phyloP scores from a whole-genome alignment of 2,888 invertebrate genomes.

The Apamea crenata region DNA sequence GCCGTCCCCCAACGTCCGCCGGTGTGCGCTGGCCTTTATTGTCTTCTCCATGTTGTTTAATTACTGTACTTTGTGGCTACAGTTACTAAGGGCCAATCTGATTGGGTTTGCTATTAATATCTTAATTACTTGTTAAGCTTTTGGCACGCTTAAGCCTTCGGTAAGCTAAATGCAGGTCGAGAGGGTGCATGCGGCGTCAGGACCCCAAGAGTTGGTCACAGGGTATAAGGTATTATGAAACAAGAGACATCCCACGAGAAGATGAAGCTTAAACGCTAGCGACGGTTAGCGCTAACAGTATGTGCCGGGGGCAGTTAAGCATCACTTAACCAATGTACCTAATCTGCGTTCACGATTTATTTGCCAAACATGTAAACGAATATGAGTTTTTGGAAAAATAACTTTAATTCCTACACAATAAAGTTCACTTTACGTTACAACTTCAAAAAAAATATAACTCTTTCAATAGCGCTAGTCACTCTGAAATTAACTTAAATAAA shows the following conservation, averaged over 20 bases:
- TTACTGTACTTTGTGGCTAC: constrained; percentile 34
- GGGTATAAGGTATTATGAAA: constrained; percentile 1
- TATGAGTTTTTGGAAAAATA: too few species aligned
- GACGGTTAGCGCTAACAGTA: too few species aligned
- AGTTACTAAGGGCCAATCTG: constrained; percentile 11
- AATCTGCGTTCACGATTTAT: too few species aligned
- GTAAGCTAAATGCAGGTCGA: not conserved
- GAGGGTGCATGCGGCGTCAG: constrained; percentile 4
- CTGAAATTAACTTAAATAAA: too few species aligned
- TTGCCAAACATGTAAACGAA: too few species aligned
- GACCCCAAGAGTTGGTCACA: not conserved
- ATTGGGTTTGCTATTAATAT: constrained; percentile 41
- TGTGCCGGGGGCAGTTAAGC: not conserved
- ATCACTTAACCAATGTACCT: too few species aligned
- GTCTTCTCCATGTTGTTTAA: not conserved
- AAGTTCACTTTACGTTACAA: too few species aligned
- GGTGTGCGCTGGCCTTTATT: too few species aligned
- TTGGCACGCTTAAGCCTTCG: constrained; percentile 21
- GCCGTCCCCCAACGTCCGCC: too few species aligned
- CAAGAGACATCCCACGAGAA: not conserved
- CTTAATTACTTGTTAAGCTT: constrained; percentile 33
- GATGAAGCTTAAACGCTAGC: not conserved
- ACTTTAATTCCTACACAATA: too few species aligned
- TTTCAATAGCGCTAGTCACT: too few species aligned
- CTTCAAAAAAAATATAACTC: too few species aligned